Evolutionary conservation across 2,888 invertebrate species (phyloP).

Genomic region (Cyrtodaria siliqua): DNA sequence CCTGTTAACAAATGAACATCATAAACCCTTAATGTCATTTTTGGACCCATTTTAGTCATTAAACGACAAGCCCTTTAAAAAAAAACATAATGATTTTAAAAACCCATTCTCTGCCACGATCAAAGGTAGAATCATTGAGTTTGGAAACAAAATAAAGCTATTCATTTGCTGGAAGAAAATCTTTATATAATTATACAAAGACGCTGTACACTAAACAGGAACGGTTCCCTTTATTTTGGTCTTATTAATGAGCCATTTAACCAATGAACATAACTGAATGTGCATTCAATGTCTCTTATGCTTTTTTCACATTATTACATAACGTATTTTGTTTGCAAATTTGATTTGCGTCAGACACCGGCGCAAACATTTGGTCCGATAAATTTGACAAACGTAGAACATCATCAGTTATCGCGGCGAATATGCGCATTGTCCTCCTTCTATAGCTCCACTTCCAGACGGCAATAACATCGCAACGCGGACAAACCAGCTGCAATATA

Average conservation of each 20-base stretch:
- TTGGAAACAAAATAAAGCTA: constrained; percentile 1
- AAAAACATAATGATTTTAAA: constrained; percentile 1
- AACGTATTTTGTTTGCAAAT: constrained; percentile 9
- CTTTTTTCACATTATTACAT: background rate
- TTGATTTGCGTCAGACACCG: background rate
- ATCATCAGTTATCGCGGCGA: background rate
- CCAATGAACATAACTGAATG: background rate
- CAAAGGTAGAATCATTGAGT: constrained; percentile 1
- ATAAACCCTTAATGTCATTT: background rate
- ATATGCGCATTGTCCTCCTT: background rate
- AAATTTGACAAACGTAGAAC: constrained; percentile 2
- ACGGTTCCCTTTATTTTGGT: background rate
- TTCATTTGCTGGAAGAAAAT: constrained; percentile 1
- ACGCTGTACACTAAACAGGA: background rate
- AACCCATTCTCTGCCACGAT: background rate
- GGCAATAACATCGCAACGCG: background rate
- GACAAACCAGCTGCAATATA: constrained; percentile 8
- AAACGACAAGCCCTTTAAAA: background rate
- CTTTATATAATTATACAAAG: background rate
- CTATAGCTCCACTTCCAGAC: background rate
- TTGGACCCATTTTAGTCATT: background rate
- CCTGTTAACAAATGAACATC: too few species aligned
- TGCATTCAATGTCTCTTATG: constrained; percentile 3
- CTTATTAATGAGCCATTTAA: background rate
- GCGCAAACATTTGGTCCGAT: constrained; percentile 4